Base-by-base conservation (phyloP, 92 coral and sea anemone species). In the Epizoanthus stellaris region DNA sequence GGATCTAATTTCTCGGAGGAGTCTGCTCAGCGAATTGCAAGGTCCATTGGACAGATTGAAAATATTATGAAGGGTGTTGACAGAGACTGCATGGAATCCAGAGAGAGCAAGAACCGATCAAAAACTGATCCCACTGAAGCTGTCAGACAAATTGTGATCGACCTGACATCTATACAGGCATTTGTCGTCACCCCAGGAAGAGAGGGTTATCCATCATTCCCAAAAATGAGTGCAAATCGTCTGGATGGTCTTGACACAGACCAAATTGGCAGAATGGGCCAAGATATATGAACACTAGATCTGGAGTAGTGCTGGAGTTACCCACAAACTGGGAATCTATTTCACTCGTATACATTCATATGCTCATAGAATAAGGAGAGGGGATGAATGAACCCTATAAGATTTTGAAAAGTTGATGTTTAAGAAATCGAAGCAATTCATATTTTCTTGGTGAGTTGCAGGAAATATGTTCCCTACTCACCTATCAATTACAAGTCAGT, bases 171-270 rank as follows among this genome's bases (percentile, higher is more conserved):
- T 49, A 62, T 73, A 3, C 63, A 49, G 63, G 77, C 77, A 43
- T 73, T 84, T 84, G 25, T 84, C 56, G 47, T 6, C 75, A 73
- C 82, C 17, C 75, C 89, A n/a, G 88, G 88, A 43, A 5, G 88
- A 19, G 67, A 85, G 12, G 88, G 84, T 49, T 80, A 87, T 45
- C 72, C 77, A 4, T 87, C 90, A 25, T 87, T 87, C 58, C 81
- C 90, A 60, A 61, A 80, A 1, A 43, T 87, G 8, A 87, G 66
- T 58, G 80, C 81, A 11, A 86, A 86, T 66, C 80, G 73, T 70
- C 13, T 56, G 9, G 40, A 70, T 23, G 68, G 40, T 5, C 67
- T 82, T 47, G 77, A 82, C 79, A n/a, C n/a, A n/a, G 67, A 82
- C 38, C 53, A 75, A 15, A 17, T 15, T 60, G 66, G 23, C 66